phyloP scores from a whole-genome alignment of 2,113 vertebrate species.

The Turnix velox region DNA sequence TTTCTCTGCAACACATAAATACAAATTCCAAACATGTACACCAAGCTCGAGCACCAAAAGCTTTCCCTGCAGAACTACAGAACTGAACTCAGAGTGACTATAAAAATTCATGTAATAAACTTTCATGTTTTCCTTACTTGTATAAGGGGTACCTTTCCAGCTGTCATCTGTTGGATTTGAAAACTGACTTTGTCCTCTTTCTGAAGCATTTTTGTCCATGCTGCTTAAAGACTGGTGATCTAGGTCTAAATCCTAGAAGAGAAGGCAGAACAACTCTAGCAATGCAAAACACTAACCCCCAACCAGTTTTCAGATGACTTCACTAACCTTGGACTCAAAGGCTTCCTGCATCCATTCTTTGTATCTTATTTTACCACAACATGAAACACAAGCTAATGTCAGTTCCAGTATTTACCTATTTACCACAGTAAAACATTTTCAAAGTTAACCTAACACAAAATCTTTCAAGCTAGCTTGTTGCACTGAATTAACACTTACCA shows the following conservation, averaged over 20 bases:
- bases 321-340: not conserved
- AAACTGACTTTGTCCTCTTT: conserved; percentile 92
- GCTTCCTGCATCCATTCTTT: not conserved
- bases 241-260: conserved; percentile 86
- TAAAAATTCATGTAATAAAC: not conserved
- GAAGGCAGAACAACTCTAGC: not conserved
- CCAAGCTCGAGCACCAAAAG: not conserved
- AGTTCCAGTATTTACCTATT: not conserved
- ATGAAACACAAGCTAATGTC: not conserved
- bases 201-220: conserved; percentile 89
- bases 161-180: conserved; percentile 93
- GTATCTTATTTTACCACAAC: not conserved
- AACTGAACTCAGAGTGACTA: not conserved
- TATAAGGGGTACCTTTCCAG: conserved; percentile 86
- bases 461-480: not conserved
- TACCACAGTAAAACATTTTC: not conserved
- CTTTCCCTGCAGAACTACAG: not conserved
- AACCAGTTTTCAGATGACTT: not conserved
- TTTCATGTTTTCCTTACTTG: conserved; percentile 68
- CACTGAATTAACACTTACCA: conserved; percentile 73
- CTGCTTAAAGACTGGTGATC: conserved; percentile 94
- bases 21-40: not conserved
- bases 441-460: not conserved
- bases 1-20: not conserved
- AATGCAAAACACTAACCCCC: not conserved